Conservation (phyloP, 2,113 vertebrate species). For the Scytalopus superciliaris region DNA sequence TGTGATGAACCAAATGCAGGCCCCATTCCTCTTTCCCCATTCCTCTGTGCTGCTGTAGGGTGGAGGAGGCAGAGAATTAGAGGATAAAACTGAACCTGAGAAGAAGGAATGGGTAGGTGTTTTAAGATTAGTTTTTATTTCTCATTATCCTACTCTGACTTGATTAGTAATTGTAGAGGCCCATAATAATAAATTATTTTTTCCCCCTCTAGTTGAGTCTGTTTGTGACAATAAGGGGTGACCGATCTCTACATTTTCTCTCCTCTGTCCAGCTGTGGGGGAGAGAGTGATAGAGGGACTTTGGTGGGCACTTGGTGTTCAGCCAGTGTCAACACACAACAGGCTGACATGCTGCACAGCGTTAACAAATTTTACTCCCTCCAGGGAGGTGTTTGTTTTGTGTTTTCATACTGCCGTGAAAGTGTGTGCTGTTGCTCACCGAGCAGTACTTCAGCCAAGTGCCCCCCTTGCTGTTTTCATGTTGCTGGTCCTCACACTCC, state of each 20-base stretch:
- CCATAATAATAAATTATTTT: neutral
- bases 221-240: neutral
- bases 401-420: neutral
- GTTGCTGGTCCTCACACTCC: rapidly evolving
- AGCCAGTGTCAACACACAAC: neutral
- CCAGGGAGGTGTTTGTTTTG: neutral
- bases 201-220: neutral
- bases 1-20: neutral
- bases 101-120: neutral
- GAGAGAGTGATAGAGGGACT: neutral
- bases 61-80: neutral
- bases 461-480: neutral
- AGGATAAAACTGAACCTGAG: neutral
- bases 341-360: neutral
- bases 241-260: neutral
- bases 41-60: neutral
- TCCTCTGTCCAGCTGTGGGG: neutral
- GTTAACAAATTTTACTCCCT: neutral
- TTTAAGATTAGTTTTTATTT: neutral
- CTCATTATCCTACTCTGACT: neutral
- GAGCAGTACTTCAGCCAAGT: neutral
- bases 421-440: neutral
- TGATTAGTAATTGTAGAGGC: neutral
- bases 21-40: neutral
- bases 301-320: neutral